These are phyloP conservation scores for Naja naja DNA, from an alignment of 2,113 vertebrate genomes.

Conservation along the genomic window DNA sequence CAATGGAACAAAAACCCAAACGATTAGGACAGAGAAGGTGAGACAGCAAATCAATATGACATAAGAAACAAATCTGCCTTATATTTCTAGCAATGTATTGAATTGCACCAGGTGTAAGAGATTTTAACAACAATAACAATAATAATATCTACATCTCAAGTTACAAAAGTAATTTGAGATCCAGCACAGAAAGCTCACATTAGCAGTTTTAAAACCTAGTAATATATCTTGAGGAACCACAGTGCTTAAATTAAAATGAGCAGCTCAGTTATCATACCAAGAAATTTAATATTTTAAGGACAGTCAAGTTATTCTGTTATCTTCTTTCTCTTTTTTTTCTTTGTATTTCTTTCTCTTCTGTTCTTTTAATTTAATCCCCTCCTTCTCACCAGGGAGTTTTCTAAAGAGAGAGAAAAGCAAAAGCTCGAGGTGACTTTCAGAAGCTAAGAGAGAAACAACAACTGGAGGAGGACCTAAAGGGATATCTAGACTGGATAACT, in stretches of 20 bases:
- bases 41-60: background rate
- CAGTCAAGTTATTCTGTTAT: constrained; percentile 45
- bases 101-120: background rate
- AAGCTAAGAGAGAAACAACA: constrained; percentile 97
- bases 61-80: background rate
- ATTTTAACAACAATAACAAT: background rate
- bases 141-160: background rate
- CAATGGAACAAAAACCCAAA: constrained; percentile 13
- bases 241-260: constrained; percentile 14
- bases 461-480: constrained; percentile 95
- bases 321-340: constrained; percentile 30
- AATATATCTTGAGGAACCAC: constrained; percentile 2
- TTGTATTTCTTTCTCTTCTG: constrained; percentile 36
- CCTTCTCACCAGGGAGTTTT: constrained; percentile 88
- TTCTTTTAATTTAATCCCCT: constrained; percentile 27
- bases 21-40: background rate
- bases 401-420: constrained; percentile 97
- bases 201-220: background rate
- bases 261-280: constrained; percentile 23
- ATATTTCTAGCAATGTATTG: background rate
- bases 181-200: background rate
- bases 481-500: constrained; percentile 99
- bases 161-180: constrained; percentile 19
- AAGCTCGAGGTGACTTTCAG: constrained; percentile 96
- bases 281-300: background rate